Conservation (phyloP, 2,797 vertebrate species). For the Galago senegalensis region DNA sequence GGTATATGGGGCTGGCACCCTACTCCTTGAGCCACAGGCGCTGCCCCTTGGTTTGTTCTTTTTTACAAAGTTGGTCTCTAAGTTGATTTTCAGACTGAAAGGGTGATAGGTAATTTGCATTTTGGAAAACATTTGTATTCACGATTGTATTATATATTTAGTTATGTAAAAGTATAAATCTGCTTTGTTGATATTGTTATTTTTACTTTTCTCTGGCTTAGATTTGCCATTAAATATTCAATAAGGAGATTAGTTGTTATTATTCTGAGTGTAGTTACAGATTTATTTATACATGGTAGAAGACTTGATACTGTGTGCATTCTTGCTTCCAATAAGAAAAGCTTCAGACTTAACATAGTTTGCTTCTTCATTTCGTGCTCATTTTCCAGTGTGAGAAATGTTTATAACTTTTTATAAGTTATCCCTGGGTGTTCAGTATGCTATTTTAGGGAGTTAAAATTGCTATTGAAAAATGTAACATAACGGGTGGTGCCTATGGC, state of each 20-base stretch:
- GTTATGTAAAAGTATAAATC: conserved; percentile 50
- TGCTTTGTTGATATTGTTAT: conserved; percentile 11
- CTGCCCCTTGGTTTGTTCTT: neutral
- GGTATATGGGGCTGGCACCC: too few relatives aligned
- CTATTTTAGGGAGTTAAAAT: conserved; percentile 47
- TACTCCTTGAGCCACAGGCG: too few relatives aligned
- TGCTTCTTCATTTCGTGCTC: neutral
- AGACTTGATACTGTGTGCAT: neutral
- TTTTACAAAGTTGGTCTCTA: conserved; percentile 7
- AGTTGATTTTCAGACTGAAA: conserved; percentile 24
- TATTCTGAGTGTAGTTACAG: conserved; percentile 40
- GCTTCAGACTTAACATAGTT: conserved; percentile 1
- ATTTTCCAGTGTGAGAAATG: conserved; percentile 49
- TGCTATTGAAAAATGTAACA: conserved; percentile 12
- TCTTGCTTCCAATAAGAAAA: conserved; percentile 44
- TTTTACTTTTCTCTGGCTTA: conserved; percentile 35
- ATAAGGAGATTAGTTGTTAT: conserved; percentile 19
- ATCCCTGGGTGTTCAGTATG: neutral
- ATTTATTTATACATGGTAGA: neutral
- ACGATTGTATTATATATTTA: conserved; percentile 35
- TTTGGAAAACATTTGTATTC: conserved; percentile 65
- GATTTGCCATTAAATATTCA: conserved; percentile 44
- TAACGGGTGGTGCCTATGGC: too few relatives aligned
- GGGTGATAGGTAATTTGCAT: neutral
- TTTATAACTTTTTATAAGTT: neutral